Base-by-base conservation (phyloP, 2,888 invertebrate species). In the Parascotia fuliginaria region DNA sequence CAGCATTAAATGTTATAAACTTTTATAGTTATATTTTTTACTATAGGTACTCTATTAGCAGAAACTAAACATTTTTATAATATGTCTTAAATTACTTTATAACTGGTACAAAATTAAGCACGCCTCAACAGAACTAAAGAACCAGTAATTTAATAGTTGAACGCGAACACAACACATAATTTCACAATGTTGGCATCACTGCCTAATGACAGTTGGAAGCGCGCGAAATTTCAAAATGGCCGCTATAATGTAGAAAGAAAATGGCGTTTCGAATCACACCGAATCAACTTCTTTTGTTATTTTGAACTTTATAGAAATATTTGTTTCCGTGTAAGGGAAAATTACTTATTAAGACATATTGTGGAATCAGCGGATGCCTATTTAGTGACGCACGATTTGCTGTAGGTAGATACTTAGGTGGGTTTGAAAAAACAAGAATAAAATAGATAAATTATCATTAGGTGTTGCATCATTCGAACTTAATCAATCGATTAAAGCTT, bases 181-280 rank as follows among this genome's bases (percentile, higher is more conserved):
- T 90, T 89, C 76, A 72, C 74, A 76, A 89, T 81, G 88, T 88
- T 89, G 88, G 88, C 87, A 87, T 82, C 87, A 83, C 85, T 83
- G 85, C 77, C 81, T 90, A 89, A 89, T 89, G 89, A 90, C 89
- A 86, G 87, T 80, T 75, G 74, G 76, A 68, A 75, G 74, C 73
- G 72, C 77, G 76, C 82, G 79, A 80, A 85, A 89, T 82, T 84
- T 82, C 82, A 89, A 89, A 82, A 89, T 89, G 89, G 87, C 85
- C 67, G 81, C 60, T 70, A 77, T 72, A 81, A 81, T 82, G 78
- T 74, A 73, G 71, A 84, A 86, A 86, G 83, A 81, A 84, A 83
- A 81, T 80, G 75, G 86, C 87, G 87, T 83, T 81, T 71, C 88
- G 73, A 89, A 88, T 88, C 81, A 77, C 76, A 78, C 49, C 74